Conservation (phyloP, 2,113 vertebrate genomes). For the Pteropus alecto region DNA sequence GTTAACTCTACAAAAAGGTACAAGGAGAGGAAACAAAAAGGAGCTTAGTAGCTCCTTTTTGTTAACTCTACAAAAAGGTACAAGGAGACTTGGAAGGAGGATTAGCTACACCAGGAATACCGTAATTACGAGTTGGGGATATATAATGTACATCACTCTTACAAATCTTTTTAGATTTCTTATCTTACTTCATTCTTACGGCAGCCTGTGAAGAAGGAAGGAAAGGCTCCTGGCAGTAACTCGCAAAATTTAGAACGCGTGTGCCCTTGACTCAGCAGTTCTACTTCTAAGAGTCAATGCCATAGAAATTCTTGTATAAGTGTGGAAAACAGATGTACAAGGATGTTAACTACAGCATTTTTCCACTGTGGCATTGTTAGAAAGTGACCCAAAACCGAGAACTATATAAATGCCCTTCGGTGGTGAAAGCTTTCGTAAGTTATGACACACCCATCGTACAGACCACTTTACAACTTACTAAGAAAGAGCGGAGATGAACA, state of each 20-base stretch:
- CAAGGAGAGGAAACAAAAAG: no score
- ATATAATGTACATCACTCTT: background rate
- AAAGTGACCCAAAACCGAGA: background rate
- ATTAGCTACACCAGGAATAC: background rate
- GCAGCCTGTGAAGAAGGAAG: background rate
- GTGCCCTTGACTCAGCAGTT: slow-evolving; percentile 11
- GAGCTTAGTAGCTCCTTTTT: no score
- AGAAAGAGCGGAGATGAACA: background rate
- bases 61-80: background rate
- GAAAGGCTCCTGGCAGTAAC: background rate
- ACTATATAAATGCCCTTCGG: background rate
- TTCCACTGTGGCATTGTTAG: background rate
- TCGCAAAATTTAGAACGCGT: background rate
- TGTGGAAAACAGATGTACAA: background rate
- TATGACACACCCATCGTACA: no score
- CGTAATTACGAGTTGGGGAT: background rate
- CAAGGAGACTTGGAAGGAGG: background rate
- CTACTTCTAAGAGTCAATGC: background rate
- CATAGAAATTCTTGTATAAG: background rate
- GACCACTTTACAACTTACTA: background rate
- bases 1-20: background rate
- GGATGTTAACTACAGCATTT: background rate
- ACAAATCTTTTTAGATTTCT: background rate
- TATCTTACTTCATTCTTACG: background rate
- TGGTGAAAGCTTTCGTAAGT: background rate